phyloP scores from a whole-genome alignment of 2,113 vertebrate species.

The Oenanthe melanoleuca region DNA sequence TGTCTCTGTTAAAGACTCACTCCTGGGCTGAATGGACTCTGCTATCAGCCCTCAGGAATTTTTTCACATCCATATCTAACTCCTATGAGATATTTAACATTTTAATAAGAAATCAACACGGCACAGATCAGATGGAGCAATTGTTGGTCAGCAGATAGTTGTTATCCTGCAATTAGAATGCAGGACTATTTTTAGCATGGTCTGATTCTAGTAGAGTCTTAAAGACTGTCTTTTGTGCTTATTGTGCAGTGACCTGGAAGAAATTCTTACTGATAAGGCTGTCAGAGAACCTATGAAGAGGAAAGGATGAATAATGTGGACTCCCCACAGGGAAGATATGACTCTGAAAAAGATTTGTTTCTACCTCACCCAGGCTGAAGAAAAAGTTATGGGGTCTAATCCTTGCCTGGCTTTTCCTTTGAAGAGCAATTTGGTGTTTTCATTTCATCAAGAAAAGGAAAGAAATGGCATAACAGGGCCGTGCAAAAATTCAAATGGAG shows the following conservation, averaged over 20 bases:
- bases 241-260: slow-evolving; percentile 18
- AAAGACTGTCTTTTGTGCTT: neutral
- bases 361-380: neutral
- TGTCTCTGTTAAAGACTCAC: neutral
- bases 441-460: neutral
- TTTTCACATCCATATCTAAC: neutral
- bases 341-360: neutral
- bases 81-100: neutral
- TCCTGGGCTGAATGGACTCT: neutral
- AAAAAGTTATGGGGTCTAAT: neutral
- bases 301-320: neutral
- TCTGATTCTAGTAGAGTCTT: neutral
- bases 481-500: neutral
- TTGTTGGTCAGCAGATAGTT: neutral
- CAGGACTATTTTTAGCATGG: neutral
- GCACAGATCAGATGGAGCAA: neutral
- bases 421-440: neutral
- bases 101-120: neutral
- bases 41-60: neutral
- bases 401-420: neutral
- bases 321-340: neutral
- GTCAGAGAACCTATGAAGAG: neutral
- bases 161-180: neutral
- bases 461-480: neutral
- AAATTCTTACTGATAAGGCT: slow-evolving; percentile 13